phyloP scores from a whole-genome alignment of 1,140 invertebrate genomes.

The Leucophenga varia region DNA sequence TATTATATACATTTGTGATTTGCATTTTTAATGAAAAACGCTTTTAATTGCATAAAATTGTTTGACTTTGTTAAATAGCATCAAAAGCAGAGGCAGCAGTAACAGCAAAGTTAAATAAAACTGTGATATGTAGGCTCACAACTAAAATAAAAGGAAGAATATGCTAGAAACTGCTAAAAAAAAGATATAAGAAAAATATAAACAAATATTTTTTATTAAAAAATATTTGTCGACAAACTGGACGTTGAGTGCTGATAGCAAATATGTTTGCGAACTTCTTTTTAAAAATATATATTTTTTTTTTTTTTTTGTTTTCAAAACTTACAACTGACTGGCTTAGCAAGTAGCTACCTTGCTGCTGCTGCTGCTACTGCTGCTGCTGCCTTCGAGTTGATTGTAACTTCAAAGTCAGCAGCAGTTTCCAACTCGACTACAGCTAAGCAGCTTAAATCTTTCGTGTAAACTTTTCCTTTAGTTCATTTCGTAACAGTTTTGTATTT shows the following conservation, averaged over 20 bases:
- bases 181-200: background rate
- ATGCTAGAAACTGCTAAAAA: constrained; percentile 39
- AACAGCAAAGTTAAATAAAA: background rate
- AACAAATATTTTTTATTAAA: too few relatives aligned
- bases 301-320: too few relatives aligned
- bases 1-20: constrained; percentile 52
- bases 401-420: constrained; percentile 13
- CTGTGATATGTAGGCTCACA: too few relatives aligned
- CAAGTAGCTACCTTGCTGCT: too few relatives aligned
- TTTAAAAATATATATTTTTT: too few relatives aligned
- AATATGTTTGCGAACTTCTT: constrained; percentile 52
- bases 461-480: constrained; percentile 35
- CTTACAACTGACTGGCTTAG: too few relatives aligned
- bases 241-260: constrained; percentile 51
- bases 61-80: constrained; percentile 50
- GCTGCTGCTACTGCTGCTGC: too few relatives aligned
- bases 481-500: too few relatives aligned
- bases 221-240: too few relatives aligned
- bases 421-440: constrained; percentile 20
- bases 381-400: too few relatives aligned
- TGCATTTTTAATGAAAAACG: constrained; percentile 53
- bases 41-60: constrained; percentile 53
- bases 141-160: too few relatives aligned
- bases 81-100: constrained; percentile 11
- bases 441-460: constrained; percentile 49